phyloP scores from a whole-genome alignment of 1,140 invertebrate species.

The Epicauta chinensis region DNA sequence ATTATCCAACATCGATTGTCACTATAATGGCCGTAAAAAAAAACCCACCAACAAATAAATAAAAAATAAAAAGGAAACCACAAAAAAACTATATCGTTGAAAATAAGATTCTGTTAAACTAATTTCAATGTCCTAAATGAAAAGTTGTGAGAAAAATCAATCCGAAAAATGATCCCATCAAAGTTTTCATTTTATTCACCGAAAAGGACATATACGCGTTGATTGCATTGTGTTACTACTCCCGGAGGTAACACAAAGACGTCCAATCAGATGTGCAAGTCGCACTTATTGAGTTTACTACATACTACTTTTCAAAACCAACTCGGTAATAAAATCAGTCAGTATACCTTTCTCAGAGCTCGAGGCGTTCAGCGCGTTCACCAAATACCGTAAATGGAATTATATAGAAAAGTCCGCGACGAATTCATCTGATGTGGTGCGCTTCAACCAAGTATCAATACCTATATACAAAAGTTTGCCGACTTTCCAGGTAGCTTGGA shows the following conservation, averaged over 20 bases:
- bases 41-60: no score
- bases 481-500: constrained; percentile 78
- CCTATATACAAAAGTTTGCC: constrained; percentile 11
- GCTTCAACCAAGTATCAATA: constrained; percentile 18
- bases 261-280: constrained; percentile 38
- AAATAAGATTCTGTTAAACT: constrained; percentile 1
- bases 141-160: constrained; percentile 5
- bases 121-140: constrained; percentile 7
- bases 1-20: no score
- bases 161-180: constrained; percentile 32
- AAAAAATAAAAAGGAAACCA: no score
- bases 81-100: not conserved
- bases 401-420: constrained; percentile 27
- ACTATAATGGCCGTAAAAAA: no score
- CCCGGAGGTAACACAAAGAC: constrained; percentile 40
- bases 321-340: constrained; percentile 37
- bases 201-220: constrained; percentile 32
- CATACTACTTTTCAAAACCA: constrained; percentile 31
- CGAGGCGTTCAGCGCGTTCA: constrained; percentile 17
- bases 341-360: constrained; percentile 20
- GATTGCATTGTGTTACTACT: constrained; percentile 37
- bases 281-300: constrained; percentile 39
- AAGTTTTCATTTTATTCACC: constrained; percentile 25
- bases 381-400: constrained; percentile 31
- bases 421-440: constrained; percentile 13